Evolutionary conservation across 2,888 invertebrate genomes (phyloP).

Genomic region (Morpho helenor): DNA sequence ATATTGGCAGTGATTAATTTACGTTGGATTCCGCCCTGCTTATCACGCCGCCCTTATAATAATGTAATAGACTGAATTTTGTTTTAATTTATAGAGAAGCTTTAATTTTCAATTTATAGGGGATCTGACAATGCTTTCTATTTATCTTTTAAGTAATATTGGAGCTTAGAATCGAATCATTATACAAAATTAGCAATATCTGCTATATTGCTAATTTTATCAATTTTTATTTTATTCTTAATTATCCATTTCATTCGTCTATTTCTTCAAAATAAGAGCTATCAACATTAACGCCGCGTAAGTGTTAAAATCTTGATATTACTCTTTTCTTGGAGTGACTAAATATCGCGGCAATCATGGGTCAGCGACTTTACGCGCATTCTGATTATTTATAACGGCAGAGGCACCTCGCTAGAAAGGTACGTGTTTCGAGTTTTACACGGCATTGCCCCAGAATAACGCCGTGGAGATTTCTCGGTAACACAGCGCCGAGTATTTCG

Average conservation of each 20-base stretch:
- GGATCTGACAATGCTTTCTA: too few species aligned
- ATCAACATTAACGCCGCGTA: too few species aligned
- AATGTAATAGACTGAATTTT: too few species aligned
- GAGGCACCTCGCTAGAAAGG: slow-evolving; percentile 61
- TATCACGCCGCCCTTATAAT: too few species aligned
- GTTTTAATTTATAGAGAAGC: too few species aligned
- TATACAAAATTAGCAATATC: too few species aligned
- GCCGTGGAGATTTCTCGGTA: slow-evolving; percentile 68
- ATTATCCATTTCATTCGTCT: neutral
- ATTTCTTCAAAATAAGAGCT: neutral
- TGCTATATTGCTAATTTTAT: too few species aligned
- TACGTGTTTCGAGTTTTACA: slow-evolving; percentile 68
- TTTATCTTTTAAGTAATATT: too few species aligned
- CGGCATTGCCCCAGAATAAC: slow-evolving; percentile 72
- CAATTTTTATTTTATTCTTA: neutral
- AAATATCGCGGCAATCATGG: slow-evolving; percentile 41
- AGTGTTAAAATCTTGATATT: neutral
- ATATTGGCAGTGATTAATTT: too few species aligned
- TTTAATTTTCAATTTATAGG: too few species aligned
- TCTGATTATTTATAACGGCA: slow-evolving; percentile 69
- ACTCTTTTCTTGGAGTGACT: slow-evolving; percentile 14
- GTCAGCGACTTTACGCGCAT: slow-evolving; percentile 68
- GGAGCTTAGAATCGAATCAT: too few species aligned
- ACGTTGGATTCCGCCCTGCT: too few species aligned
- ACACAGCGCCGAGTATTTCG: slow-evolving; percentile 65